phyloP scores from a whole-genome alignment of 1,140 invertebrate genomes.

The Magallana ariakensis region DNA sequence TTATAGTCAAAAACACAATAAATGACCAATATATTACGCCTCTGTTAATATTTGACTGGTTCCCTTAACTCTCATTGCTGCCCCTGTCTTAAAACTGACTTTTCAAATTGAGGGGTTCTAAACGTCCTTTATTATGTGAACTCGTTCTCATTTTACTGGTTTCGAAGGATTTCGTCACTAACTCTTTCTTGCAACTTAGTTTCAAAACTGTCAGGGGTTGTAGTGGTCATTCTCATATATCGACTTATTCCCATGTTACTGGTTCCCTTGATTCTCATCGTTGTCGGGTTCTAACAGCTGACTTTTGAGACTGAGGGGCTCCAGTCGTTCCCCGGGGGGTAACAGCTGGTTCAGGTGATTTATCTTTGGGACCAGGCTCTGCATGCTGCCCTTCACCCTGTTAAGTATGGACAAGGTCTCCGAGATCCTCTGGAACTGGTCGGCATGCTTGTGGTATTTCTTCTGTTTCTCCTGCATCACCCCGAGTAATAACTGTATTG shows the following conservation, averaged over 20 bases:
- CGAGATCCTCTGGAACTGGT: slow-evolving; percentile 89
- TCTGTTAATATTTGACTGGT: too few species aligned
- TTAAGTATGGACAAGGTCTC: slow-evolving; percentile 89
- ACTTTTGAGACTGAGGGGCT: slow-evolving; percentile 85
- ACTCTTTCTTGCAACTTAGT: too few species aligned
- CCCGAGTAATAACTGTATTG: slow-evolving; percentile 86
- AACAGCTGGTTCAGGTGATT: slow-evolving; percentile 91
- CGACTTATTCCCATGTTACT: neutral
- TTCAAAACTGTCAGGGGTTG: too few species aligned
- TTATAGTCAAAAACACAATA: too few species aligned
- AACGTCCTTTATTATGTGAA: too few species aligned
- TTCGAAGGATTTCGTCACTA: too few species aligned
- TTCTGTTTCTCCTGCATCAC: slow-evolving; percentile 89
- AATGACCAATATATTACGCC: too few species aligned
- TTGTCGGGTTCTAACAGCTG: neutral
- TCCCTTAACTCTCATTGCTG: too few species aligned
- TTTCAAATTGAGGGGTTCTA: too few species aligned
- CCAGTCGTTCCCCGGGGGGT: slow-evolving; percentile 90
- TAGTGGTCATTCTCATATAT: too few species aligned
- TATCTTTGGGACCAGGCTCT: slow-evolving; percentile 91
- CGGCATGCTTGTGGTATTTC: slow-evolving; percentile 89
- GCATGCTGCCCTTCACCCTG: slow-evolving; percentile 89
- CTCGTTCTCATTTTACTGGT: too few species aligned
- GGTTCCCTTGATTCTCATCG: neutral
- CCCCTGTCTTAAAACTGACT: too few species aligned